Evolutionary conservation across 2,797 vertebrate genomes (phyloP).

Genomic region (Pempheris klunzingeri): DNA sequence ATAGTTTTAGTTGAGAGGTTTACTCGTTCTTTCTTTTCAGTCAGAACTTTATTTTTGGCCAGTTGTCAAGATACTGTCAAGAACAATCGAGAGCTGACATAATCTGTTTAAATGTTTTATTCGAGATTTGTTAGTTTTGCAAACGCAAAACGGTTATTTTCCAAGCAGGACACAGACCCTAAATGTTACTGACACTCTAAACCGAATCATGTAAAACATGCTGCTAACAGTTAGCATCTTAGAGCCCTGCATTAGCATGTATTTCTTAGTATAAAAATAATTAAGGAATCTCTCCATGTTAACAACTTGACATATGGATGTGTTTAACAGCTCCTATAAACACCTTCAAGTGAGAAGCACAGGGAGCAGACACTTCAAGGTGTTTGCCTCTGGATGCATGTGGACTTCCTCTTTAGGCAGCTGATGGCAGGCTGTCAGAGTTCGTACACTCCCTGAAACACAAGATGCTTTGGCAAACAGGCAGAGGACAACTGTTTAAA

Average conservation of each 20-base stretch:
- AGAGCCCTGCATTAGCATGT: not conserved
- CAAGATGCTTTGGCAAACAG: constrained; percentile 23
- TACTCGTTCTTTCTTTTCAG: no score
- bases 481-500: constrained; percentile 18
- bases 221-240: not conserved
- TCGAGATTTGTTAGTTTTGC: no score
- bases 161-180: no score
- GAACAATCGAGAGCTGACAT: no score
- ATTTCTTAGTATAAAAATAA: not conserved
- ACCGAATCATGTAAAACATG: no score
- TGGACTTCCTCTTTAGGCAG: constrained; percentile 23
- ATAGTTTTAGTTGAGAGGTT: not conserved
- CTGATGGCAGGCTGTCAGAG: constrained; percentile 22
- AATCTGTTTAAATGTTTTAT: not conserved
- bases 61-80: not conserved
- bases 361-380: constrained; percentile 1
- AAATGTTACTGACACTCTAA: no score
- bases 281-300: not conserved
- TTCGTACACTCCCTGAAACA: constrained; percentile 25
- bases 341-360: constrained; percentile 34
- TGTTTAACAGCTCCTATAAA: constrained; percentile 22
- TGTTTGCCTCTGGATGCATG: constrained; percentile 2
- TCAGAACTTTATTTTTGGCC: not conserved
- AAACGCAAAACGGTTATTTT: no score
- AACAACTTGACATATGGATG: not conserved